Evolutionary conservation across 2,113 vertebrate genomes (phyloP), one percentile per base, ranked within the genome.

Genomic region (Cephalopterus ornatus): DNA sequence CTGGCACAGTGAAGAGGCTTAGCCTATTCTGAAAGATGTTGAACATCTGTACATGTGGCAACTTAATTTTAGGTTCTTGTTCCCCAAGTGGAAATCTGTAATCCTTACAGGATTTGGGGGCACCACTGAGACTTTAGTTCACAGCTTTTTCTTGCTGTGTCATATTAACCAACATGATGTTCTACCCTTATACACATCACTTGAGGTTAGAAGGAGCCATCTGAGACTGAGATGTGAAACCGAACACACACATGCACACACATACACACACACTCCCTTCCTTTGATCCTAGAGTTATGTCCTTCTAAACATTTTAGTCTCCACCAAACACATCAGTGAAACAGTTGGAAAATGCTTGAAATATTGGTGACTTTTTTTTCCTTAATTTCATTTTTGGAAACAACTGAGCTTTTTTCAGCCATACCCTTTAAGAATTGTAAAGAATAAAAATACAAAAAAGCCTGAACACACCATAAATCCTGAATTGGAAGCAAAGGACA

Each of bases 11-110:
- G 52, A 87, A 68, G 62, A 91, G 56, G 6, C 17, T 8, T n/a
- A 75, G 41, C 14, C 53, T 87, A 44, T 84, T 80, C 61, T 68
- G 42, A 92, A 89, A 82, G 65, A 91, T 21, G 18, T 22, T 44
- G 70, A 78, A 70, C 68, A 95, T 63, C 68, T 84, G 83, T 53
- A 42, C 2, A 26, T 74, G 32, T 78, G 65, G 73, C 35, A 93
- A 89, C 35, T 56, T 92, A 61, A 82, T 94, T 95, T 92, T 61
- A 92, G 70, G 61, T 68, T 94, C 39, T 82, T 68, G 14, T 86
- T 84, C 20, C n/a, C 20, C 32, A 62, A 42, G n/a, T 12, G 50
- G 55, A 26, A 80, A 46, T 49, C 28, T 46, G 50, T n/a, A 84
- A 89, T 86, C 37, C 18, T 58, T 66, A 53, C 32, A 77, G 55